Conservation (phyloP, 64 coral and sea anemone species). For the Stichodactyla mertensii region DNA sequence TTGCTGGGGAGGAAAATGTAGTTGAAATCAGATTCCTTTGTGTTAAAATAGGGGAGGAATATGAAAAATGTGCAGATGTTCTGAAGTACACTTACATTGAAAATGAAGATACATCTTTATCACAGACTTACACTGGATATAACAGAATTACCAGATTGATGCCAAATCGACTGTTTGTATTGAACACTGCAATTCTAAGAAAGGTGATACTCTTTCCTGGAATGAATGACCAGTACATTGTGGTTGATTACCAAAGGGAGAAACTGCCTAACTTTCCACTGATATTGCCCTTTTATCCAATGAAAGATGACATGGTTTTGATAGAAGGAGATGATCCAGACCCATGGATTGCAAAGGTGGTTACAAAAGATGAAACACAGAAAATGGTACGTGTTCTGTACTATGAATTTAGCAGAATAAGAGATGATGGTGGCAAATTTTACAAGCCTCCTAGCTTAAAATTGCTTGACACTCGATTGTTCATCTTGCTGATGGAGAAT, state of each 20-base stretch:
- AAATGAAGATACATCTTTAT: slow-evolving; percentile 16
- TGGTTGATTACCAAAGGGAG: slow-evolving; percentile 22
- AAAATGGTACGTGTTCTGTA: slow-evolving; percentile 12
- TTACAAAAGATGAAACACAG: slow-evolving; percentile 7
- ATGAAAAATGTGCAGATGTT: not conserved
- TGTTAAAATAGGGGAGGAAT: not conserved
- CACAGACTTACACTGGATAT: slow-evolving; percentile 15
- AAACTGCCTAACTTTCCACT: not conserved
- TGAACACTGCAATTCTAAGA: not conserved
- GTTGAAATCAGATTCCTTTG: slow-evolving; percentile 9
- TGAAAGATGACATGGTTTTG: slow-evolving; percentile 22
- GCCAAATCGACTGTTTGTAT: slow-evolving; percentile 11
- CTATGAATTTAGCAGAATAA: slow-evolving; percentile 1
- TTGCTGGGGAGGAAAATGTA: not conserved
- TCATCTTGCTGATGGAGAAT: no score
- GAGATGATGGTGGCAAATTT: no score
- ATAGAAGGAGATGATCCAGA: slow-evolving; percentile 27
- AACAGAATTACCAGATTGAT: not conserved
- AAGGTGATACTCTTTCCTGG: slow-evolving; percentile 6
- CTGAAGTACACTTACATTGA: not conserved
- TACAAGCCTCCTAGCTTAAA: no score
- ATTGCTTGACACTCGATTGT: no score
- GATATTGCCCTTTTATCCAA: slow-evolving; percentile 19
- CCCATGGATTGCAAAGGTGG: slow-evolving; percentile 31
- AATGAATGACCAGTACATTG: not conserved